These are phyloP conservation scores for Penaeus chinensis DNA, from an alignment of 1,140 invertebrate species.

Conservation along the genomic window DNA sequence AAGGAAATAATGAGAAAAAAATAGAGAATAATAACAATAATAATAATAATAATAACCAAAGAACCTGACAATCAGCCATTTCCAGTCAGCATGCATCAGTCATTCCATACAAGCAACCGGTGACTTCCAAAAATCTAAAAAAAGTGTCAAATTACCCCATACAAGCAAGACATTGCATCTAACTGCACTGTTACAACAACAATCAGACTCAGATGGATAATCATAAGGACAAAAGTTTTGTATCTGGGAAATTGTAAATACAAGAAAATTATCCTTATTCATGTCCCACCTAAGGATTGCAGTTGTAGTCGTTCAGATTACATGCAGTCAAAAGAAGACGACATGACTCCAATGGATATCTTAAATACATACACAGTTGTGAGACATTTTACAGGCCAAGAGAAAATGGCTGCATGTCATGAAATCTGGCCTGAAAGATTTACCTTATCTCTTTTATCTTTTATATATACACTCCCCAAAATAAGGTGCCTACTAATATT, in stretches of 20 bases:
- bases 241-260: constrained; percentile 24
- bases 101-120: constrained; percentile 57
- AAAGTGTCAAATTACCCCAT: constrained; percentile 44
- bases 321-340: constrained; percentile 44
- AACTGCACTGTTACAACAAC: constrained; percentile 52
- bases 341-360: constrained; percentile 61
- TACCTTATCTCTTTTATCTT: constrained; percentile 3
- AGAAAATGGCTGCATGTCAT: constrained; percentile 62
- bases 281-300: constrained; percentile 39
- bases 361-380: constrained; percentile 23
- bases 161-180: constrained; percentile 60
- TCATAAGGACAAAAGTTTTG: constrained; percentile 45
- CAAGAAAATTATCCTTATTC: constrained; percentile 50
- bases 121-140: constrained; percentile 52
- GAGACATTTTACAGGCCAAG: constrained; percentile 48
- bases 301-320: constrained; percentile 36
- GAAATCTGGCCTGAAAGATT: constrained; percentile 50
- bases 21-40: not conserved
- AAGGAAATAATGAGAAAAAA: not conserved
- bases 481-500: constrained; percentile 48
- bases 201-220: constrained; percentile 48
- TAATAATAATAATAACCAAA: constrained; percentile 30
- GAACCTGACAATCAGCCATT: constrained; percentile 62
- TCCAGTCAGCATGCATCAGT: constrained; percentile 61
- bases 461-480: constrained; percentile 35